These are phyloP conservation scores for Channa argus DNA, from an alignment of 2,113 vertebrate genomes.

Conservation along the genomic window DNA sequence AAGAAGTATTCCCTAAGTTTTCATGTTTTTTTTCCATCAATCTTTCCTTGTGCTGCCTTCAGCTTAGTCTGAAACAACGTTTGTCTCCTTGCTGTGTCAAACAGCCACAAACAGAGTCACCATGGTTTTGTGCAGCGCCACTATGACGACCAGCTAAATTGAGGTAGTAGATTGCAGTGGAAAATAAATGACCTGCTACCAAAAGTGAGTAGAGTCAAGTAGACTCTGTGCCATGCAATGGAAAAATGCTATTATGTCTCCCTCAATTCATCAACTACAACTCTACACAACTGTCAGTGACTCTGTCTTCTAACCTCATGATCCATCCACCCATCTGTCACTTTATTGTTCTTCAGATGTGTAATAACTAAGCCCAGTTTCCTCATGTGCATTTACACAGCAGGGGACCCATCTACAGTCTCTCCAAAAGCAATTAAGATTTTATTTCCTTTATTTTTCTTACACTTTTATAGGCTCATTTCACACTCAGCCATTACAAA, in stretches of 20 bases:
- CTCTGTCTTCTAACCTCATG: slow-evolving; percentile 6
- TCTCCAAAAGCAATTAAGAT: slow-evolving; percentile 29
- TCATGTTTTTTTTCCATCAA: too few relatives aligned
- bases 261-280: neutral
- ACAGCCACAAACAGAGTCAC: too few relatives aligned
- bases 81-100: too few relatives aligned
- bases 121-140: too few relatives aligned
- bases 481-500: slow-evolving; percentile 35
- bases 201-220: too few relatives aligned
- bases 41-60: too few relatives aligned
- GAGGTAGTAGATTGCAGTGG: too few relatives aligned
- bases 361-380: slow-evolving; percentile 3
- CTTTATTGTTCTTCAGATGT: slow-evolving; percentile 4
- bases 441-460: slow-evolving; percentile 45
- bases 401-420: slow-evolving; percentile 6
- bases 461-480: slow-evolving; percentile 24
- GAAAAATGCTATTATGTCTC: neutral
- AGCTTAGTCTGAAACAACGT: too few relatives aligned
- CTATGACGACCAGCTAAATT: too few relatives aligned
- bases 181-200: too few relatives aligned
- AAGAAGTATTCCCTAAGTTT: too few relatives aligned
- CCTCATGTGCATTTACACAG: slow-evolving; percentile 17
- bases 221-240: too few relatives aligned
- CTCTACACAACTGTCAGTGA: slow-evolving; percentile 30
- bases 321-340: neutral